Conservation (phyloP, 2,113 vertebrate genomes). For the Rhinichthys klamathensis region DNA sequence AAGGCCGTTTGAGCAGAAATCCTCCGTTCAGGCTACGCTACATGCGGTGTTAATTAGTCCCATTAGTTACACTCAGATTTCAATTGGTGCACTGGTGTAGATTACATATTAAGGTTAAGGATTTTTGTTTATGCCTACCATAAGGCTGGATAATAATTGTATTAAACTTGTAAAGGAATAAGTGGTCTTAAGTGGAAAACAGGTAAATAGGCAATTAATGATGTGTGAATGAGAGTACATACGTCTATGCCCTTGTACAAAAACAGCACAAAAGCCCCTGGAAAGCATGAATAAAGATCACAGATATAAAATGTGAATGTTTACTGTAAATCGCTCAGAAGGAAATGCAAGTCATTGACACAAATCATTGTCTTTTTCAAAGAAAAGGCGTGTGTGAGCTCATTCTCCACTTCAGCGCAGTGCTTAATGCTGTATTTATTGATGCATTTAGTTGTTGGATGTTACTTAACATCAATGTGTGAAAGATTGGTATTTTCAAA, state of each 20-base stretch:
- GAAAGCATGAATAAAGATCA: neutral
- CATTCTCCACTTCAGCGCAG: neutral
- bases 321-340: neutral
- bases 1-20: neutral
- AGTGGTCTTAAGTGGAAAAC: slow-evolving; percentile 15
- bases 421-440: neutral
- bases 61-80: slow-evolving; percentile 23
- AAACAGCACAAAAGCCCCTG: neutral
- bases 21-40: slow-evolving; percentile 2
- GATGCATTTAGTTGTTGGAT: slow-evolving; percentile 15
- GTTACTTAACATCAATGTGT: slow-evolving; percentile 32
- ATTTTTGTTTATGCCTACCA: slow-evolving; percentile 41
- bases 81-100: slow-evolving; percentile 29
- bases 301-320: neutral
- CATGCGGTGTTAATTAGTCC: slow-evolving; percentile 36
- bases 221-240: slow-evolving; percentile 21
- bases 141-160: slow-evolving; percentile 34
- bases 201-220: slow-evolving; percentile 43
- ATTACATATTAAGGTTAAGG: slow-evolving; percentile 45
- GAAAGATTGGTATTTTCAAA: slow-evolving; percentile 38
- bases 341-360: neutral
- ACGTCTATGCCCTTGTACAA: neutral
- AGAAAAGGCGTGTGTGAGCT: neutral
- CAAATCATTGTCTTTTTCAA: neutral
- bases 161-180: slow-evolving; percentile 32